phyloP scores from a whole-genome alignment of 2,888 invertebrate species.

The Syrphus vitripennis region DNA sequence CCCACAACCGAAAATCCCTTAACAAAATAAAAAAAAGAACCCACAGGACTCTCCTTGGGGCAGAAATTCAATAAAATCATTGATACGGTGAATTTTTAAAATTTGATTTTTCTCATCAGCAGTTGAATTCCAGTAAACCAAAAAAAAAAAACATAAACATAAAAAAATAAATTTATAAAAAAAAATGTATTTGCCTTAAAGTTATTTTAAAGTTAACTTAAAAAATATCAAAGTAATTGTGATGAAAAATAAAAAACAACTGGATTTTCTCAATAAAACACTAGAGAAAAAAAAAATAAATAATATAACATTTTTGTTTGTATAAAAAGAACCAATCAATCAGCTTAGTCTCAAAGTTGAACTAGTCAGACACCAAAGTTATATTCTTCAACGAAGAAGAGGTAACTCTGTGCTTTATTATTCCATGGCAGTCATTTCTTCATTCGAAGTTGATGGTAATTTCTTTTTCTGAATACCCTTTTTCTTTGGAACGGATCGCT shows the following conservation, averaged over 20 bases:
- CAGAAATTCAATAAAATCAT: too few species aligned
- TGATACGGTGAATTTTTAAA: too few species aligned
- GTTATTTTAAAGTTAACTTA: neutral
- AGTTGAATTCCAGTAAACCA: too few species aligned
- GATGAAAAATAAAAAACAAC: neutral
- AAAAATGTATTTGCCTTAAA: constrained; percentile 19
- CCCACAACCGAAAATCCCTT: too few species aligned
- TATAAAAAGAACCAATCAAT: constrained; percentile 41
- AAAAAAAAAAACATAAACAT: neutral
- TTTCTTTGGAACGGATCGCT: constrained; percentile 45
- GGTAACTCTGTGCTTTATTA: neutral
- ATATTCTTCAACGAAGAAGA: neutral
- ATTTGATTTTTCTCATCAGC: too few species aligned
- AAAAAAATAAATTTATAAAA: constrained; percentile 14
- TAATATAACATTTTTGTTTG: constrained; percentile 31
- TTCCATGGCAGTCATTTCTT: constrained; percentile 15
- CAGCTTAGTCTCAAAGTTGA: constrained; percentile 47
- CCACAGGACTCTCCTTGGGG: too few species aligned
- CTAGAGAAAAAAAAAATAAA: constrained; percentile 20
- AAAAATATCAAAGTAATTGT: neutral
- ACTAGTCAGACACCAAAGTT: neutral
- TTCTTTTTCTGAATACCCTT: constrained; percentile 8
- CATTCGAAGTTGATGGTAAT: neutral
- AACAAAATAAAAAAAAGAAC: too few species aligned
- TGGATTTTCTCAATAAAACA: neutral